Percentiles rank a stretch among this genome's conserved stretches.
Conservation (phyloP, 1,140 invertebrate genomes). For the Conopomorpha cramerella region DNA sequence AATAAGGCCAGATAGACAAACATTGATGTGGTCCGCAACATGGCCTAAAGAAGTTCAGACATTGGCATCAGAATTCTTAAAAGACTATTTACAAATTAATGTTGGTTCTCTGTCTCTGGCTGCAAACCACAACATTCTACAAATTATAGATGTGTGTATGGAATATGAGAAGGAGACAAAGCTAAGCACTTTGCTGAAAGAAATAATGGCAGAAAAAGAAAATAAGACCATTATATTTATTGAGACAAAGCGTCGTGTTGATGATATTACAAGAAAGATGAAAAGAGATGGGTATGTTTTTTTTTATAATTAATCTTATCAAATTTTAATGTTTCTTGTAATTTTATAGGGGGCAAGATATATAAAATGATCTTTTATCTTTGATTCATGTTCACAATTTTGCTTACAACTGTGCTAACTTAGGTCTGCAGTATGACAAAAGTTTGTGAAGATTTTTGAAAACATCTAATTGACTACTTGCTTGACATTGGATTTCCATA, state of each 20-base stretch:
- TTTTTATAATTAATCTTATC: too few relatives aligned
- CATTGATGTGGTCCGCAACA: constrained; percentile 91
- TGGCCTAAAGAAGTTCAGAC: constrained; percentile 92
- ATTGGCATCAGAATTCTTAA: constrained; percentile 86
- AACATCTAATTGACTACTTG: too few relatives aligned
- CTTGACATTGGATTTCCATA: too few relatives aligned
- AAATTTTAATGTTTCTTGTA: too few relatives aligned
- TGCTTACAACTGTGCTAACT: too few relatives aligned
- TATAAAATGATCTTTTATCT: too few relatives aligned
- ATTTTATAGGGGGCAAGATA: too few relatives aligned
- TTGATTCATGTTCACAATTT: too few relatives aligned
- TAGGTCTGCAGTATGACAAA: too few relatives aligned
- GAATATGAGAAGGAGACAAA: constrained; percentile 80
- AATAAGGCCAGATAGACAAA: constrained; percentile 77
- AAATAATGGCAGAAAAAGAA: constrained; percentile 84
- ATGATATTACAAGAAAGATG: constrained; percentile 87
- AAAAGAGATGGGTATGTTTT: constrained; percentile 72
- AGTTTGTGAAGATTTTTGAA: too few relatives aligned
- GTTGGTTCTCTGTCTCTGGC: constrained; percentile 84
- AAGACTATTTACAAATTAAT: constrained; percentile 87
- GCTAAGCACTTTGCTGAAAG: constrained; percentile 77
- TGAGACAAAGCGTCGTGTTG: constrained; percentile 89
- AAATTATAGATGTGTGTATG: constrained; percentile 88
- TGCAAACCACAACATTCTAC: constrained; percentile 92
- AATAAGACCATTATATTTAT: constrained; percentile 92